Evolutionary conservation across 2,113 vertebrate genomes (phyloP).

Genomic region (Rhinolophus ferrumequinum): DNA sequence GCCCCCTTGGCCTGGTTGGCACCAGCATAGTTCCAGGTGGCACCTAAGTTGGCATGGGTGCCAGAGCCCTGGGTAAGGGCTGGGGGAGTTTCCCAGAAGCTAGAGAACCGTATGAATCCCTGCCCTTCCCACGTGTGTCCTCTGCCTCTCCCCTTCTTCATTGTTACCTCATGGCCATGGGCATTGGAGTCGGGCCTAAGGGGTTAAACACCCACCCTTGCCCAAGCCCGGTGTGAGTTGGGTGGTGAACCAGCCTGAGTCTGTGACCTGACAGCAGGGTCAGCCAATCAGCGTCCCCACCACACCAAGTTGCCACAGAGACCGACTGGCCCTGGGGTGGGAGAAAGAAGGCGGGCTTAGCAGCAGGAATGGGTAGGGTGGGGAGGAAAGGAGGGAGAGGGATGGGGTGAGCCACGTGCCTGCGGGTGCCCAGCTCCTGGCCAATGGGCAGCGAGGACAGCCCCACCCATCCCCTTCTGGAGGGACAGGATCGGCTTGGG

Average conservation of each 20-base stretch:
- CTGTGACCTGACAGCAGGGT: slow-evolving; percentile 74
- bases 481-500: slow-evolving; percentile 43
- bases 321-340: slow-evolving; percentile 64
- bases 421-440: slow-evolving; percentile 52
- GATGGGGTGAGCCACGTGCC: slow-evolving; percentile 59
- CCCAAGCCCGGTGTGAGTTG: slow-evolving; percentile 55
- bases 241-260: slow-evolving; percentile 53
- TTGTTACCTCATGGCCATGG: neutral
- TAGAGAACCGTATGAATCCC: neutral
- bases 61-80: slow-evolving; percentile 51
- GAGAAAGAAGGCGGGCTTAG: slow-evolving; percentile 71
- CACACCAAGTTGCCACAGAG: slow-evolving; percentile 69
- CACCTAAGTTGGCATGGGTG: slow-evolving; percentile 48
- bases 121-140: neutral
- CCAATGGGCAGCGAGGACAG: slow-evolving; percentile 49
- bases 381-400: slow-evolving; percentile 52
- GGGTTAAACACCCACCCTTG: slow-evolving; percentile 74
- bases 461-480: slow-evolving; percentile 54
- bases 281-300: slow-evolving; percentile 68
- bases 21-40: slow-evolving; percentile 61
- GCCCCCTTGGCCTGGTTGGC: slow-evolving; percentile 75
- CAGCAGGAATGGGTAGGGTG: slow-evolving; percentile 65
- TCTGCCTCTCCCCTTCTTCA: neutral
- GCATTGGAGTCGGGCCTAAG: slow-evolving; percentile 56
- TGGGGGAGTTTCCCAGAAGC: slow-evolving; percentile 71